A percentile compares a stretch with the other conserved stretches of the same genome.
Conservation (phyloP, 2,797 vertebrate species). For the Dallia pectoralis region DNA sequence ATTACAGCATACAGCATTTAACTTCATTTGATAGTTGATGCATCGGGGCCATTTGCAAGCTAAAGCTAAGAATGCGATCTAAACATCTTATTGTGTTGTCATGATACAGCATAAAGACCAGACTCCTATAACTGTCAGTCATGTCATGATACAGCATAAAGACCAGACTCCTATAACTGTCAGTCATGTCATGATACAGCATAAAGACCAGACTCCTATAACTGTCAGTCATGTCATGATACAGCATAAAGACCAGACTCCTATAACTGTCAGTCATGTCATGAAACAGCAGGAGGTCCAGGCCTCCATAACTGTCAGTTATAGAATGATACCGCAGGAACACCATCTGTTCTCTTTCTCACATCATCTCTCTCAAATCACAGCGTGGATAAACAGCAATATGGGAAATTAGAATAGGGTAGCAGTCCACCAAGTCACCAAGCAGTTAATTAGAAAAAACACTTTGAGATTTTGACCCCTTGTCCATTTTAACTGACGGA, state of each 20-base stretch:
- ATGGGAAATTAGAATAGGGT: slow-evolving; percentile 2
- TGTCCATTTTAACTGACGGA: background rate
- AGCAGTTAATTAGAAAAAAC: background rate
- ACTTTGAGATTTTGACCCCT: background rate
- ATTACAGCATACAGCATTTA: slow-evolving; percentile 10
- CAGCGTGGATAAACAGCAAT: slow-evolving; percentile 12
- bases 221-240: background rate
- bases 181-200: background rate
- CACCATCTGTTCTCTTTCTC: background rate
- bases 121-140: background rate
- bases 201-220: background rate
- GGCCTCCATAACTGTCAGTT: background rate
- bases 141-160: background rate
- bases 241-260: slow-evolving; percentile 1
- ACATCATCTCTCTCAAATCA: background rate
- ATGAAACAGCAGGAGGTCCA: background rate
- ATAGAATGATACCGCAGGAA: background rate
- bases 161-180: background rate
- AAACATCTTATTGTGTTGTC: slow-evolving; percentile 1
- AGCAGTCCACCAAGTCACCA: background rate
- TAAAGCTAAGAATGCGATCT: slow-evolving; percentile 8
- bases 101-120: background rate
- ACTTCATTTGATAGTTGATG: slow-evolving; percentile 5
- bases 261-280: background rate
- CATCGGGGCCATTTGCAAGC: slow-evolving; percentile 2